Conservation (phyloP, 1,140 invertebrate species). For the Philopotamus ludificatus region DNA sequence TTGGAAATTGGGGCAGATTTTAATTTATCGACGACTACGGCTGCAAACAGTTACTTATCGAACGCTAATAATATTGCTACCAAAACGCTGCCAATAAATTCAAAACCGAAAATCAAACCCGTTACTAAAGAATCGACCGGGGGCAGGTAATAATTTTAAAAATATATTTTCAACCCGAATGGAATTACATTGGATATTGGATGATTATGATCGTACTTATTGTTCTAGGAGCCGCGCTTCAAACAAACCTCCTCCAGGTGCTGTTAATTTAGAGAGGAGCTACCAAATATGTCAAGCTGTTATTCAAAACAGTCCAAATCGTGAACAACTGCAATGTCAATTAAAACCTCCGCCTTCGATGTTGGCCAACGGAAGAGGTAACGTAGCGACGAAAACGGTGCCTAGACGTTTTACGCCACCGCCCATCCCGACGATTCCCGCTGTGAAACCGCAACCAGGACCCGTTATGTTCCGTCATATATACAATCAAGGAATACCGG, state of each 20-base stretch:
- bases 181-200: not conserved
- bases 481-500: slow-evolving; percentile 58
- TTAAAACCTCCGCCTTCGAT: slow-evolving; percentile 78
- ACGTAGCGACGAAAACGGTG: slow-evolving; percentile 1
- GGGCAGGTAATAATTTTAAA: slow-evolving; percentile 4
- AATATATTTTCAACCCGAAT: slow-evolving; percentile 6
- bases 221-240: slow-evolving; percentile 49
- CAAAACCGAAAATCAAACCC: slow-evolving; percentile 34
- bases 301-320: slow-evolving; percentile 87
- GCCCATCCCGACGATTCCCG: slow-evolving; percentile 41
- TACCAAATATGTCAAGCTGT: slow-evolving; percentile 96
- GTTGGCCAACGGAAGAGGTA: slow-evolving; percentile 52
- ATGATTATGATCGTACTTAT: not conserved
- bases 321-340: slow-evolving; percentile 82
- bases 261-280: slow-evolving; percentile 88
- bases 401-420: slow-evolving; percentile 41
- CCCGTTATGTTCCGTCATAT: slow-evolving; percentile 61
- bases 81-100: slow-evolving; percentile 15
- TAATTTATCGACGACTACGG: too few relatives aligned
- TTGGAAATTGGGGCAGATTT: not conserved
- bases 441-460: slow-evolving; percentile 40
- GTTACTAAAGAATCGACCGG: slow-evolving; percentile 24
- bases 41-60: too few relatives aligned
- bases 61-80: slow-evolving; percentile 1
- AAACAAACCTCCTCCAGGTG: slow-evolving; percentile 77